Percentiles rank a stretch among this genome's conserved stretches.
These are phyloP conservation scores for Festucalex cinctus DNA, from an alignment of 2,113 vertebrate genomes.

Conservation along the genomic window DNA sequence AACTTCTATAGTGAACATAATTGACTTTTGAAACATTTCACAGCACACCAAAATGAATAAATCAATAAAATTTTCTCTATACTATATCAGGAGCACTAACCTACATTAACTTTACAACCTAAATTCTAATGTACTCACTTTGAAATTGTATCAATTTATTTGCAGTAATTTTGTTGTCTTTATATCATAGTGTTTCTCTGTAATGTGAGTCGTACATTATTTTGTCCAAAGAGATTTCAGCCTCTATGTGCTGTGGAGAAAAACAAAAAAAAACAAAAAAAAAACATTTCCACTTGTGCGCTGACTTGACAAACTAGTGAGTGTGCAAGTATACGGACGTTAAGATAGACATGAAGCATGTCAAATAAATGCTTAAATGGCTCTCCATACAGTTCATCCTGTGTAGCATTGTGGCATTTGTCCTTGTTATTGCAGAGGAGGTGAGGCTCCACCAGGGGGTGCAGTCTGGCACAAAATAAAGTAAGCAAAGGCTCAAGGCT, in stretches of 20 bases:
- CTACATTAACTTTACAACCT: no score
- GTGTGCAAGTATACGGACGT: neutral
- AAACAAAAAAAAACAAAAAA: neutral
- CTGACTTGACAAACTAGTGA: neutral
- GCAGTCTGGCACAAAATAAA: constrained; percentile 35
- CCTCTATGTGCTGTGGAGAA: no score
- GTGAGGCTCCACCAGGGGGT: constrained; percentile 32
- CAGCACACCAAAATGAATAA: neutral
- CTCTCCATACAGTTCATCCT: neutral
- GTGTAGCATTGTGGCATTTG: neutral
- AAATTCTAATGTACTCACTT: no score
- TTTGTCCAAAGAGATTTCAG: no score
- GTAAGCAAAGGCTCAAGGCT: neutral
- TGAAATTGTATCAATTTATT: no score
- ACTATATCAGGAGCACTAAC: no score
- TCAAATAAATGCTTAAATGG: neutral
- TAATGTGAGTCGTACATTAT: no score
- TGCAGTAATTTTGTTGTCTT: no score
- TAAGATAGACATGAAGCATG: neutral
- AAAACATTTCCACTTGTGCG: neutral
- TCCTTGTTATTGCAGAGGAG: constrained; percentile 17
- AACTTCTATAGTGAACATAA: neutral
- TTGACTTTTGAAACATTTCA: neutral
- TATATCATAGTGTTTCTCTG: no score
- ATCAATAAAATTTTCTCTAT: no score